Evolutionary conservation across 2,797 vertebrate species (phyloP).

Genomic region (Gadopsis bispinosus): DNA sequence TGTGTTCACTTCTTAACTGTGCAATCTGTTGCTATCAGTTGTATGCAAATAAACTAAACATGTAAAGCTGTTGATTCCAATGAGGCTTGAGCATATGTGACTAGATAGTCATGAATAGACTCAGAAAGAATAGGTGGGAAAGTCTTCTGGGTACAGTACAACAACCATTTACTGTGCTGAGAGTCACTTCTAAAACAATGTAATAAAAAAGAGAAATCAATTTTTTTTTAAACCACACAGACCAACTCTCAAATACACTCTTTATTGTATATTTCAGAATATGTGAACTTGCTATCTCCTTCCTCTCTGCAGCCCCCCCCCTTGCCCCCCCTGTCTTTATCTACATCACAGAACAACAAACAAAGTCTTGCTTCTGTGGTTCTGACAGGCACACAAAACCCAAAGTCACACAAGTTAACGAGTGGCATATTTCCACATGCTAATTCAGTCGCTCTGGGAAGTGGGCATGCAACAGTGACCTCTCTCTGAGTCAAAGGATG

Average conservation of each 20-base stretch:
- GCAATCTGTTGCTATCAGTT: conserved; percentile 4
- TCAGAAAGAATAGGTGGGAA: background rate
- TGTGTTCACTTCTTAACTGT: conserved; percentile 4
- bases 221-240: conserved; percentile 1
- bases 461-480: conserved; percentile 66
- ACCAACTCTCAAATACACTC: conserved; percentile 2
- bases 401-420: conserved; percentile 75
- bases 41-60: conserved; percentile 42
- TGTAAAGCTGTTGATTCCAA: conserved; percentile 24
- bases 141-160: background rate
- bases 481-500: conserved; percentile 49
- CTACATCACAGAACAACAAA: conserved; percentile 52
- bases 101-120: background rate
- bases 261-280: conserved; percentile 9
- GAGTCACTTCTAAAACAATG: background rate
- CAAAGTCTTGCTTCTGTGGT: conserved; percentile 49
- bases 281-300: background rate
- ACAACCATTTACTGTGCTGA: background rate
- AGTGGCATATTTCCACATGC: conserved; percentile 72
- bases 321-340: conserved; percentile 28
- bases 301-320: background rate
- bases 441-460: conserved; percentile 64
- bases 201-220: background rate
- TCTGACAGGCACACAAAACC: conserved; percentile 56
- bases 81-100: background rate